Conservation (phyloP, 2,113 vertebrate genomes). For the Cyphomyrus discorhynchus region DNA sequence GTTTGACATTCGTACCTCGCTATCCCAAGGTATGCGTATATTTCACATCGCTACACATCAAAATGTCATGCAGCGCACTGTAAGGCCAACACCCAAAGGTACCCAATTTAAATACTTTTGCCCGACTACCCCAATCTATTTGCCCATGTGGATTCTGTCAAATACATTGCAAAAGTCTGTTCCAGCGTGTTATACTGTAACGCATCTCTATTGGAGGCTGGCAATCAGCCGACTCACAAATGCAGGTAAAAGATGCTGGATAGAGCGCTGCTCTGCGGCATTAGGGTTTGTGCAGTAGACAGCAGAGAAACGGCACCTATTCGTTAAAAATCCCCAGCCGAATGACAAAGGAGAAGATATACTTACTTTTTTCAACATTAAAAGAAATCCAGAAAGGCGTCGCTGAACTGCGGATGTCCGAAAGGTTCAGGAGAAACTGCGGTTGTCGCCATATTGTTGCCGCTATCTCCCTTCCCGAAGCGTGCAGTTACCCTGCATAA, state of each 20-base stretch:
- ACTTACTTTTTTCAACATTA: slow-evolving; percentile 70
- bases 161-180: slow-evolving; percentile 18
- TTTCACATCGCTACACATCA: slow-evolving; percentile 48
- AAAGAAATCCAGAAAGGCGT: slow-evolving; percentile 64
- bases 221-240: slow-evolving; percentile 45
- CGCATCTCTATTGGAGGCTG: slow-evolving; percentile 34
- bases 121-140: neutral
- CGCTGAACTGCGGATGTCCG: slow-evolving; percentile 66
- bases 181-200: neutral
- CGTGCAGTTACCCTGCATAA: slow-evolving; percentile 76
- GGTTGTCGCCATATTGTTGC: slow-evolving; percentile 89
- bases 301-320: slow-evolving; percentile 33
- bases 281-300: slow-evolving; percentile 60
- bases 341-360: slow-evolving; percentile 43
- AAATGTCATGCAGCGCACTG: slow-evolving; percentile 48
- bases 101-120: slow-evolving; percentile 23
- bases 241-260: slow-evolving; percentile 51
- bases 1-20: slow-evolving; percentile 49
- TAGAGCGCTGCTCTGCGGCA: slow-evolving; percentile 75
- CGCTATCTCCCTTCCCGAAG: slow-evolving; percentile 68
- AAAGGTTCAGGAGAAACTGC: slow-evolving; percentile 79
- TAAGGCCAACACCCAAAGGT: slow-evolving; percentile 60
- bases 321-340: slow-evolving; percentile 29
- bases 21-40: slow-evolving; percentile 49
- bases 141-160: neutral